These are phyloP conservation scores for Crocodylus rhombifer DNA, from an alignment of 2,797 vertebrate genomes.

Conservation along the genomic window DNA sequence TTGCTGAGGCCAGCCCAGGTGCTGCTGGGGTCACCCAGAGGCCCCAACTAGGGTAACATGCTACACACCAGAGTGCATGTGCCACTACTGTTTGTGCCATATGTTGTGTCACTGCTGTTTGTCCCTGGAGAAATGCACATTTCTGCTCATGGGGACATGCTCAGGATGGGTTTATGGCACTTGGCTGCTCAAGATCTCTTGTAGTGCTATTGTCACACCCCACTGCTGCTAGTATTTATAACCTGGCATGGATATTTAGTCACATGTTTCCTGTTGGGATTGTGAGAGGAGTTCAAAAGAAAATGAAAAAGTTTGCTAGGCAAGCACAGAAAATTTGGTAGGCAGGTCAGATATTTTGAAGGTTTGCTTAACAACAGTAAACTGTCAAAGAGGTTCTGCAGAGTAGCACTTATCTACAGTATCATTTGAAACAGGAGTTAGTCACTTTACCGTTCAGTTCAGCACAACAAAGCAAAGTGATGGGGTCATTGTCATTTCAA, in stretches of 20 bases:
- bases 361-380: neutral
- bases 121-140: too few species aligned
- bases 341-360: constrained; percentile 8
- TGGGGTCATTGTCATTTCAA: constrained; percentile 16
- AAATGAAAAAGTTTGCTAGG: neutral
- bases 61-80: too few species aligned
- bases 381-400: neutral
- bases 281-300: constrained; percentile 15
- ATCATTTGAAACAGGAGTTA: neutral
- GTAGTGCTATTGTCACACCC: neutral
- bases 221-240: neutral
- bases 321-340: neutral
- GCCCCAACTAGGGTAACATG: too few species aligned
- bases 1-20: too few species aligned
- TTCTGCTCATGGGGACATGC: too few species aligned
- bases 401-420: neutral
- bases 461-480: neutral
- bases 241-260: neutral
- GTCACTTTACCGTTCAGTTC: constrained; percentile 41
- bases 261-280: neutral
- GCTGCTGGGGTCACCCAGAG: too few species aligned
- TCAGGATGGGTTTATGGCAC: neutral
- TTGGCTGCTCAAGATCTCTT: neutral
- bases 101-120: too few species aligned
- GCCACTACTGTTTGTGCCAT: too few species aligned